Percentiles rank a stretch among this genome's conserved stretches.
These are phyloP conservation scores for Sphenodon punctatus DNA, from an alignment of 2,797 vertebrate genomes.

Conservation along the genomic window DNA sequence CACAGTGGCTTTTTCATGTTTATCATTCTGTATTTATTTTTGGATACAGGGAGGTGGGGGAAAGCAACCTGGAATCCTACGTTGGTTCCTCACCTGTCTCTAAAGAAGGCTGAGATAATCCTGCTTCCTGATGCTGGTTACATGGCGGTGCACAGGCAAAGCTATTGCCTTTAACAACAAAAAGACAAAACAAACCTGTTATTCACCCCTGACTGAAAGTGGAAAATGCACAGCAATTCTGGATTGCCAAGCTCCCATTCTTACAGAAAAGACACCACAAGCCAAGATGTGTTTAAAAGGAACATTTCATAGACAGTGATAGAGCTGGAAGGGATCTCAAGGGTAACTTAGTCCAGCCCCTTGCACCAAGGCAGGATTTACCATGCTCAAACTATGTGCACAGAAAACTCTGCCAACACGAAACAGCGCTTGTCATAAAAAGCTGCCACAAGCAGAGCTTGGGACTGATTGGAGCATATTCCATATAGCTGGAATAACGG, in stretches of 20 bases:
- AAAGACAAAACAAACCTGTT: neutral
- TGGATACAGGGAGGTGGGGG: neutral
- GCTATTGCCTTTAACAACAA: constrained; percentile 75
- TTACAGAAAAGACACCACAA: too few relatives aligned
- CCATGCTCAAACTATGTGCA: too few relatives aligned
- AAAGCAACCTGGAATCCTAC: neutral
- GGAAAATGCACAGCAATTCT: neutral
- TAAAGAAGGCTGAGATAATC: constrained; percentile 72
- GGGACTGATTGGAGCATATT: too few relatives aligned
- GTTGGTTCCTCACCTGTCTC: constrained; percentile 77
- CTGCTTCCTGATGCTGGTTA: constrained; percentile 71
- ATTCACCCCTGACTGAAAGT: neutral
- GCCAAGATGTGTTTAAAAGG: neutral
- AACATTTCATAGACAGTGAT: neutral
- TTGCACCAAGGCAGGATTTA: too few relatives aligned
- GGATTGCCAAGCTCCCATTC: too few relatives aligned
- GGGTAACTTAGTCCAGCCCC: too few relatives aligned
- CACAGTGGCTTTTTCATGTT: neutral
- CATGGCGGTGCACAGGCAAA: constrained; percentile 68
- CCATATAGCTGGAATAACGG: too few relatives aligned
- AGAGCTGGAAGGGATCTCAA: too few relatives aligned
- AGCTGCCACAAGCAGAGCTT: too few relatives aligned
- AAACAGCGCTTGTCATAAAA: neutral
- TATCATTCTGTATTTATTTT: neutral
- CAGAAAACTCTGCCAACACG: neutral